A percentile compares a stretch with the other conserved stretches of the same genome.
phyloP scores from a whole-genome alignment of 2,113 vertebrate species.

The Thryonomys swinderianus region DNA sequence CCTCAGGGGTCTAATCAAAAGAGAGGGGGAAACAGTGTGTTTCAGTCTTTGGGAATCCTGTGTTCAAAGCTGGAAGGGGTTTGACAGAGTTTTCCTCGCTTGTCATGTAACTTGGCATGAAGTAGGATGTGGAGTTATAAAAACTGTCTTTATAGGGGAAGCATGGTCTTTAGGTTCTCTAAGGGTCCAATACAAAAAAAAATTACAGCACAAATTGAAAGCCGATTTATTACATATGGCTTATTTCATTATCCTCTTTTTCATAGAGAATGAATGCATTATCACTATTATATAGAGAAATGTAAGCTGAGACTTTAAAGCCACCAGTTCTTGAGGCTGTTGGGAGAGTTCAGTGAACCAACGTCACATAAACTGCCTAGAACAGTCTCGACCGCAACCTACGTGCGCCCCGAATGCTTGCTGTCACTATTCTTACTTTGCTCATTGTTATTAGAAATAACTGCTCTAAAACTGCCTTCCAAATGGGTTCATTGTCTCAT shows the following conservation, averaged over 20 bases:
- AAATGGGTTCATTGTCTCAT: background rate
- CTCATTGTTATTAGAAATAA: background rate
- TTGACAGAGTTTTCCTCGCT: background rate
- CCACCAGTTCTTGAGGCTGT: constrained; percentile 4
- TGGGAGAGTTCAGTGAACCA: background rate
- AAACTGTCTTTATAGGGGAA: background rate
- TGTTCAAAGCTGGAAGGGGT: constrained; percentile 29
- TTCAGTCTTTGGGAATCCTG: too few relatives aligned
- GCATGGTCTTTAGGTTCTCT: background rate
- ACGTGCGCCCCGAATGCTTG: background rate
- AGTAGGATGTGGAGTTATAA: background rate
- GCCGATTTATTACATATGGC: background rate
- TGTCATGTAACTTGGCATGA: background rate
- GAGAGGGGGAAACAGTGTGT: too few relatives aligned
- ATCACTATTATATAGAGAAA: constrained; percentile 1
- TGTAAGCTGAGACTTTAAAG: background rate
- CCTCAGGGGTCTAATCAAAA: too few relatives aligned
- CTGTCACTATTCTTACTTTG: background rate
- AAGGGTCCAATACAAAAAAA: constrained; percentile 31
- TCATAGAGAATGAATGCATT: constrained; percentile 7
- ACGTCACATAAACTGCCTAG: background rate
- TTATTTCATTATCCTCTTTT: constrained; percentile 29
- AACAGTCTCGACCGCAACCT: background rate
- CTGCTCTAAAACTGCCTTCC: background rate
- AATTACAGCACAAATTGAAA: constrained; percentile 16